Evolutionary conservation across 1,140 invertebrate species (phyloP).

Genomic region (Lepidurus arcticus): DNA sequence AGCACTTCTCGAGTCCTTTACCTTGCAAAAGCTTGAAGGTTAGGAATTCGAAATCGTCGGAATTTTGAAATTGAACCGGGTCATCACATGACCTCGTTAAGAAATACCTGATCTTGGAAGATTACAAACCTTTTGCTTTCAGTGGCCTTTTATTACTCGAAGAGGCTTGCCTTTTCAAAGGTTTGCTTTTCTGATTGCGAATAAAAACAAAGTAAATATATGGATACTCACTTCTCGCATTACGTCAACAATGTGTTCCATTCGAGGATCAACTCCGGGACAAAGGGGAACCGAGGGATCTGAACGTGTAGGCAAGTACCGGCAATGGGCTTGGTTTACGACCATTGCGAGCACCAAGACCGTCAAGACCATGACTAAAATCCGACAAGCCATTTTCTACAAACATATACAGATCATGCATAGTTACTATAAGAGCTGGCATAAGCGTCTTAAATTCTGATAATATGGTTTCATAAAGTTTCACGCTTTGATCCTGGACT

Average conservation of each 20-base stretch:
- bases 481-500: too few species aligned
- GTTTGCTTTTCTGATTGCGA: neutral
- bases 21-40: too few species aligned
- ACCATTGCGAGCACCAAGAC: neutral
- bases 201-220: neutral
- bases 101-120: neutral
- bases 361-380: neutral
- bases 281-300: conserved; percentile 28
- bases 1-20: too few species aligned
- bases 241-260: conserved; percentile 30
- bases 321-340: conserved; percentile 23
- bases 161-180: neutral
- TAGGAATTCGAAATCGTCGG: neutral
- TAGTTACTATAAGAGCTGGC: too few species aligned
- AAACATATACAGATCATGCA: neutral
- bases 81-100: conserved; percentile 6
- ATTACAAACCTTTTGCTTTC: neutral
- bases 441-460: too few species aligned
- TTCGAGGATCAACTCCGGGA: conserved; percentile 33
- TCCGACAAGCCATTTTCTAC: neutral
- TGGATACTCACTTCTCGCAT: conserved; percentile 12
- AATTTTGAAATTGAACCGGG: neutral
- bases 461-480: too few species aligned
- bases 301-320: conserved; percentile 33
- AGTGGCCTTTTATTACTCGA: neutral